These are phyloP conservation scores for Sandelia bainsii DNA, from an alignment of 2,797 vertebrate genomes.

Conservation along the genomic window DNA sequence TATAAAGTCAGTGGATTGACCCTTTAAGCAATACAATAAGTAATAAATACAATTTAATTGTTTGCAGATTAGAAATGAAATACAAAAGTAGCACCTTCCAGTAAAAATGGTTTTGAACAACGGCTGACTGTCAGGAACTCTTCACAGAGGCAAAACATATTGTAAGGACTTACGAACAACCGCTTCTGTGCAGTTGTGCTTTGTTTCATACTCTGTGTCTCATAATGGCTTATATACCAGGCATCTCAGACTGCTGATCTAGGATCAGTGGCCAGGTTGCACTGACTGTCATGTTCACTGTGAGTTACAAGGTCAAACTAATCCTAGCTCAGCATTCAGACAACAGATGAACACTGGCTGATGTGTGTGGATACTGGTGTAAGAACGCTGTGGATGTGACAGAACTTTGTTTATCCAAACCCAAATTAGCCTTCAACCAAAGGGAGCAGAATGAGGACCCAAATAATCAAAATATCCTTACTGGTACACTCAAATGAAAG, in stretches of 20 bases:
- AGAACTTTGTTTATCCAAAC: conserved; percentile 66
- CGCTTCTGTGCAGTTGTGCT: conserved; percentile 48
- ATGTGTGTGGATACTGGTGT: conserved; percentile 29
- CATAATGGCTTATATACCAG: conserved; percentile 16
- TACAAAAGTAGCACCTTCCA: not conserved
- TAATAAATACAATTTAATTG: no score
- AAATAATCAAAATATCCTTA: not conserved
- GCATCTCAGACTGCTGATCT: conserved; percentile 53
- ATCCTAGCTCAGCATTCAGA: conserved; percentile 59
- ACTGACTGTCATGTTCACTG: conserved; percentile 15
- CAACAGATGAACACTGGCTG: conserved; percentile 30
- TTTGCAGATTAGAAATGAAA: not conserved
- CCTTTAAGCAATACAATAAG: no score
- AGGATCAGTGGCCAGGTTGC: conserved; percentile 44
- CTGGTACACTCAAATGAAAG: conserved; percentile 3
- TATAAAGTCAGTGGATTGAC: conserved; percentile 12
- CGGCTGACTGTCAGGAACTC: conserved; percentile 13
- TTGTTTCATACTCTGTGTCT: conserved; percentile 27
- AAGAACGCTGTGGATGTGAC: not conserved
- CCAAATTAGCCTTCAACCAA: conserved; percentile 6
- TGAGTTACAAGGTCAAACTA: conserved; percentile 28
- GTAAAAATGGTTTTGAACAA: conserved; percentile 23
- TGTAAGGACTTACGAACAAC: conserved; percentile 20
- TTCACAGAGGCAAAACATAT: not conserved
- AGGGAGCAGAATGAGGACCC: not conserved